Conservation (phyloP, 2,888 invertebrate species). For the Eudemis profundana region DNA sequence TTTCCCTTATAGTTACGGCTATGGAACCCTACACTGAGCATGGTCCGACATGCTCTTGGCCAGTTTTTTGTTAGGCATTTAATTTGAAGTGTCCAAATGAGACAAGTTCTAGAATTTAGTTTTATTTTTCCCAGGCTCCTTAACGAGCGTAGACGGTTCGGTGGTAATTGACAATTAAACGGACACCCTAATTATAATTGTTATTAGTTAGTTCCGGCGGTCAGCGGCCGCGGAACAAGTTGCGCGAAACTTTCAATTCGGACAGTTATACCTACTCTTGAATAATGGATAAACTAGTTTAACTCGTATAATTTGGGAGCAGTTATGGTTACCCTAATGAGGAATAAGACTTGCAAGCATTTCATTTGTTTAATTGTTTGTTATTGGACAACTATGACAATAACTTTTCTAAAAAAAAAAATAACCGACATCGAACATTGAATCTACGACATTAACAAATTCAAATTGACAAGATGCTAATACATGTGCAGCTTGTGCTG, state of each 20-base stretch:
- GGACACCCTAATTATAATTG: constrained; percentile 65
- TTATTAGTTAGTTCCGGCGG: constrained; percentile 78
- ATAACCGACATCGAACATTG: no score
- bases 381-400: background rate
- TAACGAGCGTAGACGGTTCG: constrained; percentile 57
- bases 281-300: constrained; percentile 41
- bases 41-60: no score
- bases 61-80: constrained; percentile 11
- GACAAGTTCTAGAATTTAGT: constrained; percentile 12
- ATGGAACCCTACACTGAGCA: no score
- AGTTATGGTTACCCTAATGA: constrained; percentile 36
- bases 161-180: constrained; percentile 71
- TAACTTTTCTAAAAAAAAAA: no score
- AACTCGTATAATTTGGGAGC: constrained; percentile 16
- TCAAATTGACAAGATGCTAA: no score
- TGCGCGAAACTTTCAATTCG: constrained; percentile 43
- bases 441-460: no score
- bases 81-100: background rate
- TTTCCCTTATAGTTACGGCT: no score
- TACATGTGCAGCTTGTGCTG: no score
- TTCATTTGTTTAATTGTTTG: constrained; percentile 2
- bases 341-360: constrained; percentile 14
- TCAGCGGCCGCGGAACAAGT: constrained; percentile 57
- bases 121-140: constrained; percentile 63
- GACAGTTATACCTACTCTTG: constrained; percentile 38